phyloP scores from a whole-genome alignment of 1,140 invertebrate genomes.

The Ladona fulva region DNA sequence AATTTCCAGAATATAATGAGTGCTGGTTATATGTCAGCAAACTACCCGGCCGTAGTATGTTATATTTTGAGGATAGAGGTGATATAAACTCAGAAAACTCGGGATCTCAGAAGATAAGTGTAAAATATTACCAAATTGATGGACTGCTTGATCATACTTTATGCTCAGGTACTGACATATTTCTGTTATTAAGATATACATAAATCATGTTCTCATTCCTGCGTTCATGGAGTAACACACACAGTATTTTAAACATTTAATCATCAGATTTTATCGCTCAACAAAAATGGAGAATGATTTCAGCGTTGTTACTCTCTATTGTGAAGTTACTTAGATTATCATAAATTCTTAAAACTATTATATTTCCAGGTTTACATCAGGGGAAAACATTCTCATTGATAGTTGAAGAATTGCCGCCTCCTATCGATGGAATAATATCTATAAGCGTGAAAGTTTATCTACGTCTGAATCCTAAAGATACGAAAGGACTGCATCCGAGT shows the following conservation, averaged over 20 bases:
- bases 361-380: slow-evolving; percentile 20
- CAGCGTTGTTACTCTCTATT: no score
- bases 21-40: slow-evolving; percentile 34
- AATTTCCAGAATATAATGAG: slow-evolving; percentile 16
- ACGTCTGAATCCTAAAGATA: background rate
- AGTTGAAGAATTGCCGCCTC: no score
- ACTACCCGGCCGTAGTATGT: slow-evolving; percentile 26
- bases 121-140: slow-evolving; percentile 26
- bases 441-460: background rate
- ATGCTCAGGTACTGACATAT: slow-evolving; percentile 20
- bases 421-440: background rate
- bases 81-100: slow-evolving; percentile 18
- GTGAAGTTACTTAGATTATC: no score
- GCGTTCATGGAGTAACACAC: no score
- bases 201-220: no score
- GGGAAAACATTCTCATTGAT: slow-evolving; percentile 12
- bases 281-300: no score
- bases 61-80: slow-evolving; percentile 33
- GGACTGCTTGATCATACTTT: slow-evolving; percentile 21
- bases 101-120: slow-evolving; percentile 20
- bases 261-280: no score
- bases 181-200: no score
- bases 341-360: background rate
- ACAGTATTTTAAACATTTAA: no score
- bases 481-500: background rate